Evolutionary conservation across 1,140 invertebrate species (phyloP).

Genomic region (Zaprionus inermis): DNA sequence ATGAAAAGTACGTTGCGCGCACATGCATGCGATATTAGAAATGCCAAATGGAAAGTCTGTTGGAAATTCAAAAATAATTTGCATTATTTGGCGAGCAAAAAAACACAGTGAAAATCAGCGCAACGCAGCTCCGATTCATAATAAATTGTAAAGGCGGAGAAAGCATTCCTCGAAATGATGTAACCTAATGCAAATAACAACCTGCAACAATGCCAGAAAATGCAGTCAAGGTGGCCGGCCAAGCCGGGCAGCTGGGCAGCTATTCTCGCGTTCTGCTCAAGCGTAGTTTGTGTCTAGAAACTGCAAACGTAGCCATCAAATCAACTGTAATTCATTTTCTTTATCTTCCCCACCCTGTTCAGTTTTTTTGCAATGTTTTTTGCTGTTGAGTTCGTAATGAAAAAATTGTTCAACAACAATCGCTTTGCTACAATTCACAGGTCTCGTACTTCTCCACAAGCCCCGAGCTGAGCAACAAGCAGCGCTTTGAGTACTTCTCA

Average conservation of each 20-base stretch:
- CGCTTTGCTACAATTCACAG: conserved; percentile 85
- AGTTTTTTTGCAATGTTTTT: not conserved
- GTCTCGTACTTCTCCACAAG: conserved; percentile 98
- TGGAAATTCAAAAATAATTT: conserved; percentile 9
- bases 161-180: not conserved
- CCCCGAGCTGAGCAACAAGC: conserved; percentile 96
- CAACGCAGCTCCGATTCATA: too few species aligned
- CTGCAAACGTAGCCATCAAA: not conserved
- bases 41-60: conserved; percentile 12
- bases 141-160: not conserved
- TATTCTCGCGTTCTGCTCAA: not conserved
- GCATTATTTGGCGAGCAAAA: not conserved
- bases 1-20: conserved; percentile 1
- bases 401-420: conserved; percentile 17
- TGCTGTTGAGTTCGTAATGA: conserved; percentile 17
- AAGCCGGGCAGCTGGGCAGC: not conserved
- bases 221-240: too few species aligned
- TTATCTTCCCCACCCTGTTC: not conserved
- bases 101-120: not conserved
- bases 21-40: conserved; percentile 4
- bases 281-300: not conserved
- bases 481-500: conserved; percentile 97
- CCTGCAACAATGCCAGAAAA: not conserved
- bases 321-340: conserved; percentile 25
- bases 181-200: not conserved